A percentile compares a stretch with the other conserved stretches of the same genome.
Conservation (phyloP, 2,113 vertebrate genomes). For the Seriola rivoliana region DNA sequence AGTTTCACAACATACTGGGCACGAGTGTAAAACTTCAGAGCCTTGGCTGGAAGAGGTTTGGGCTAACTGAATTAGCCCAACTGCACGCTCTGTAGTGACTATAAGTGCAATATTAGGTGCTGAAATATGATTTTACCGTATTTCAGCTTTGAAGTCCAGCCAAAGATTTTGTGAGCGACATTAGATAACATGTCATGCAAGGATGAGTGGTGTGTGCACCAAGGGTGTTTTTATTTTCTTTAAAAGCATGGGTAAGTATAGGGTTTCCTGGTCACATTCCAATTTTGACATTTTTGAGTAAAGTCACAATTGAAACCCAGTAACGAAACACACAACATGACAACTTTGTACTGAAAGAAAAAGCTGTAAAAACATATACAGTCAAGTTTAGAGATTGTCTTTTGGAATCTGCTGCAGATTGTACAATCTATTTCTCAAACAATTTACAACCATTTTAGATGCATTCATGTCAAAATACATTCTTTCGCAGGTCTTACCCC, state of each 20-base stretch:
- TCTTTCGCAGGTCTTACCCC: not conserved
- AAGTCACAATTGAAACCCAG: constrained; percentile 13
- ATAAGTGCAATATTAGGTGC: constrained; percentile 59
- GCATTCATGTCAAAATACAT: constrained; percentile 10
- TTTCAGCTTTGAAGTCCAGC: constrained; percentile 74
- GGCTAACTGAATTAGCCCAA: constrained; percentile 72
- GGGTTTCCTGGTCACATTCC: constrained; percentile 43
- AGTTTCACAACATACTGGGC: constrained; percentile 70
- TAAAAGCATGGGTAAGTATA: constrained; percentile 48
- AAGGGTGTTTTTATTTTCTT: constrained; percentile 56
- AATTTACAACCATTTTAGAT: constrained; percentile 28
- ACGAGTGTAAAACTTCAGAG: constrained; percentile 74
- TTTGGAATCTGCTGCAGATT: constrained; percentile 14
- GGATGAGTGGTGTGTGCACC: constrained; percentile 41
- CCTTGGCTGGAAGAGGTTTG: constrained; percentile 66
- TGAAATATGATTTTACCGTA: constrained; percentile 67
- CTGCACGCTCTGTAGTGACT: constrained; percentile 64
- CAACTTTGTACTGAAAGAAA: constrained; percentile 29
- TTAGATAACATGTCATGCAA: constrained; percentile 62
- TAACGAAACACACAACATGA: constrained; percentile 29
- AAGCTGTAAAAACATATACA: not conserved
- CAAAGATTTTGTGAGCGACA: constrained; percentile 67
- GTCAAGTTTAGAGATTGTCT: not conserved
- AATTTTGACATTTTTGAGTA: constrained; percentile 35
- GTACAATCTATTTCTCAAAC: constrained; percentile 16